These are phyloP conservation scores for Eupithecia dodoneata DNA, from an alignment of 2,888 invertebrate genomes.

Conservation along the genomic window DNA sequence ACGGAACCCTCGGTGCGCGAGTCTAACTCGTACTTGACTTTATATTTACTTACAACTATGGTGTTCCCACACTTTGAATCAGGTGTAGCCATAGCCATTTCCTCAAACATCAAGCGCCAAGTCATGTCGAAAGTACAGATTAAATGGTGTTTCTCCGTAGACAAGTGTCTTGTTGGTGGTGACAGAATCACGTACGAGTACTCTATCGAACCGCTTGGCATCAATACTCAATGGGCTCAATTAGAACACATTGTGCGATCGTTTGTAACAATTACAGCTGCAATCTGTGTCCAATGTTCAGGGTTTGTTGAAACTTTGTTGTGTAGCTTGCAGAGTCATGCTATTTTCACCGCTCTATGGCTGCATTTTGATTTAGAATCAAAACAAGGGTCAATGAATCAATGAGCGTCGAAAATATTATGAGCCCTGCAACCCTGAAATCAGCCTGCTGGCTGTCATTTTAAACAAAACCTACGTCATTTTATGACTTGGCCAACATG, in stretches of 20 bases:
- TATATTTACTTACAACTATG: too few species aligned
- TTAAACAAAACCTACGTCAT: background rate
- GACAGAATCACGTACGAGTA: constrained; percentile 13
- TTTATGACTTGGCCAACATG: background rate
- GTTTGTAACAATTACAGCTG: constrained; percentile 34
- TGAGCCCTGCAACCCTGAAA: background rate
- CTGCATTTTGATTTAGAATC: background rate
- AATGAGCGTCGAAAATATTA: background rate
- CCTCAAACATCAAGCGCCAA: background rate
- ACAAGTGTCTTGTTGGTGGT: constrained; percentile 1
- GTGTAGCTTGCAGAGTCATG: too few species aligned
- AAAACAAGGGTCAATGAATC: background rate
- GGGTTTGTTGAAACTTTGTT: background rate
- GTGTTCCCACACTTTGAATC: background rate
- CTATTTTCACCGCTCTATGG: too few species aligned
- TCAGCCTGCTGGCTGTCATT: background rate
- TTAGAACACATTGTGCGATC: constrained; percentile 21
- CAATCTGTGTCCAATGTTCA: constrained; percentile 39
- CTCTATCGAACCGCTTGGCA: constrained; percentile 13
- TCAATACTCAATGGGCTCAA: constrained; percentile 31
- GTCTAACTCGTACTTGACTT: too few species aligned
- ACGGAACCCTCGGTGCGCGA: too few species aligned
- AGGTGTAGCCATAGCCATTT: background rate
- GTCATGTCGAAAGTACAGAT: constrained; percentile 5
- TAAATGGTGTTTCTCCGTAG: background rate